Conservation (phyloP, 2,888 invertebrate species). For the Rhimphoctona megacephalus region DNA sequence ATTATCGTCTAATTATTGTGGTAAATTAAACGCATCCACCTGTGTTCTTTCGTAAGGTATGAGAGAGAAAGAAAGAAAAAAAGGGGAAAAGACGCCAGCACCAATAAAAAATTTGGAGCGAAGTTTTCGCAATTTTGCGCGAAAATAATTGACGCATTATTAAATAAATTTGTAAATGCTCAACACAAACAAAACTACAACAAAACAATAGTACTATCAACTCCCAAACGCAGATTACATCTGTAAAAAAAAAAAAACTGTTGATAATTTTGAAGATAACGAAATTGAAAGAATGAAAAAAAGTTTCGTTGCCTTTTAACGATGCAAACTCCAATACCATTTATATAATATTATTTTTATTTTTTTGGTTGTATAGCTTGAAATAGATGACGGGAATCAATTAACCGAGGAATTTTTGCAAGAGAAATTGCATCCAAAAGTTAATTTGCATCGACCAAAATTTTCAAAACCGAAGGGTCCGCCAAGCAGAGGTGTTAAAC, state of each 20-base stretch:
- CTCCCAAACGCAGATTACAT: not conserved
- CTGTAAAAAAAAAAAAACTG: not conserved
- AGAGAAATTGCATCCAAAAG: constrained; percentile 97
- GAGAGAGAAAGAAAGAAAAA: constrained; percentile 27
- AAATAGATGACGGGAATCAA: constrained; percentile 96
- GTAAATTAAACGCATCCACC: constrained; percentile 59
- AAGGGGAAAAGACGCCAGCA: constrained; percentile 4
- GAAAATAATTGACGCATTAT: constrained; percentile 51
- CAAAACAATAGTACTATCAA: constrained; percentile 41
- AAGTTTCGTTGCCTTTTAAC: not conserved
- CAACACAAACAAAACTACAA: constrained; percentile 47
- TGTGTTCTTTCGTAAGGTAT: constrained; percentile 56
- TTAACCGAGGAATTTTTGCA: constrained; percentile 95
- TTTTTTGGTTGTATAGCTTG: constrained; percentile 88
- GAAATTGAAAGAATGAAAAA: not conserved
- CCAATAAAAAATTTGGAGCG: not conserved
- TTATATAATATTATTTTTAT: constrained; percentile 54
- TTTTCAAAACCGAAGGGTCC: constrained; percentile 99
- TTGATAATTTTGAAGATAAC: not conserved
- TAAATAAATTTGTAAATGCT: constrained; percentile 59
- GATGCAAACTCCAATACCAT: constrained; percentile 9
- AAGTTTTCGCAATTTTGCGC: constrained; percentile 24
- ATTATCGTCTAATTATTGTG: constrained; percentile 56
- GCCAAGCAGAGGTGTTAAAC: constrained; percentile 95
- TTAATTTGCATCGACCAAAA: constrained; percentile 94